Percentiles rank a stretch among this genome's conserved stretches.
These are phyloP conservation scores for Stomorhina lunata DNA, from an alignment of 2,888 invertebrate genomes.

Conservation along the genomic window DNA sequence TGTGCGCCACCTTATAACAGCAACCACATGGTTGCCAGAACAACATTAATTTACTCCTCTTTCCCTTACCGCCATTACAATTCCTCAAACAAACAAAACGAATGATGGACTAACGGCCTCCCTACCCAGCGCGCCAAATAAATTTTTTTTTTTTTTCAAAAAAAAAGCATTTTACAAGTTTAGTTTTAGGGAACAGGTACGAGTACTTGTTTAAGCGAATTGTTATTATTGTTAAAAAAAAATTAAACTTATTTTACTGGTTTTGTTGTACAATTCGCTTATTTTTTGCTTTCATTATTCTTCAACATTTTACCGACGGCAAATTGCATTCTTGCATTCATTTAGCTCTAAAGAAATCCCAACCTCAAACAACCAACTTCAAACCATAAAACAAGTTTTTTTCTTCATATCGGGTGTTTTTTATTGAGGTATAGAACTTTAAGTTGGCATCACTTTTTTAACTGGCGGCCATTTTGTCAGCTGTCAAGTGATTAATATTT, in stretches of 20 bases:
- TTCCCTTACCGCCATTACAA: not conserved
- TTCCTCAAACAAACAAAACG: not conserved
- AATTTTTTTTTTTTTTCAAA: not conserved
- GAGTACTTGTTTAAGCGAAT: not conserved
- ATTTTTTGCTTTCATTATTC: not conserved
- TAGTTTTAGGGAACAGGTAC: conserved; percentile 62
- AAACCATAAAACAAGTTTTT: conserved; percentile 47
- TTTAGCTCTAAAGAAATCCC: too few species aligned
- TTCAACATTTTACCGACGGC: conserved; percentile 55
- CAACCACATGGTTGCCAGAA: conserved; percentile 62
- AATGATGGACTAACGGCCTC: conserved; percentile 1
- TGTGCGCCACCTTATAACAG: conserved; percentile 56
- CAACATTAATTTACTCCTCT: conserved; percentile 47
- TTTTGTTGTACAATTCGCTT: conserved; percentile 33
- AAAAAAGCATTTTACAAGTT: conserved; percentile 21
- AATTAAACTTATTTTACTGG: conserved; percentile 52
- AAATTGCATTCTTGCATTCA: conserved; percentile 53
- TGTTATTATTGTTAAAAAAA: conserved; percentile 21
- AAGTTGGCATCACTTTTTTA: too few species aligned
- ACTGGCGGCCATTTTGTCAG: too few species aligned
- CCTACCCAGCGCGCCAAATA: conserved; percentile 33
- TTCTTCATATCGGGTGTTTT: too few species aligned
- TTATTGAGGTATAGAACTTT: too few species aligned
- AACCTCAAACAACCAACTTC: not conserved
- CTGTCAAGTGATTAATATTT: too few species aligned